A percentile compares a stretch with the other conserved stretches of the same genome.
Evolutionary conservation across 2,113 vertebrate species (phyloP).

Genomic region (Hippocampus mohnikei): DNA sequence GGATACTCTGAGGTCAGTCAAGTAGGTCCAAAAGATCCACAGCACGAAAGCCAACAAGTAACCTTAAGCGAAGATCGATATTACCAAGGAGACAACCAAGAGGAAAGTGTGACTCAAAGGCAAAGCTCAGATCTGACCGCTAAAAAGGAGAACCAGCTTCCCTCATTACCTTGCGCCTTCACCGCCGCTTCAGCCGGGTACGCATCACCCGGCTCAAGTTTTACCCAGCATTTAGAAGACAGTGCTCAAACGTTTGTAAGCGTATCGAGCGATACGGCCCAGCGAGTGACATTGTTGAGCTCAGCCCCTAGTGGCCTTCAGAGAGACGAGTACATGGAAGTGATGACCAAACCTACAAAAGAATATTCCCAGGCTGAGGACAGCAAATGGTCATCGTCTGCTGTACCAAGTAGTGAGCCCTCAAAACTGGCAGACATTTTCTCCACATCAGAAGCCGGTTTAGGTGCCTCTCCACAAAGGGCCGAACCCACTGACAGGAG

Average conservation of each 20-base stretch:
- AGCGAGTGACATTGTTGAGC: conserved; percentile 71
- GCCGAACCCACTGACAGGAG: conserved; percentile 59
- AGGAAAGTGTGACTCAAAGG: conserved; percentile 22
- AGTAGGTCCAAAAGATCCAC: conserved; percentile 30
- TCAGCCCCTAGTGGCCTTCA: conserved; percentile 65
- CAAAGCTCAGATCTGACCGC: conserved; percentile 29
- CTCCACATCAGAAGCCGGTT: conserved; percentile 52
- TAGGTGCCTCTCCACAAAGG: conserved; percentile 74
- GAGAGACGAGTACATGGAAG: conserved; percentile 87
- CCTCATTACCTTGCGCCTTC: conserved; percentile 55
- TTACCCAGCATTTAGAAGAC: conserved; percentile 51
- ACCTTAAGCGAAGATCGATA: conserved; percentile 42
- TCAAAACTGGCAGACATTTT: conserved; percentile 26
- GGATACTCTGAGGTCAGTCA: conserved; percentile 35
- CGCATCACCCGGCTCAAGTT: conserved; percentile 57
- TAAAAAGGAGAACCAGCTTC: conserved; percentile 63
- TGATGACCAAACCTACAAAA: conserved; percentile 75
- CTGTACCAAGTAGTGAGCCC: conserved; percentile 21
- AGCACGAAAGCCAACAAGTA: conserved; percentile 26
- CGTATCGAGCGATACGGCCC: conserved; percentile 51
- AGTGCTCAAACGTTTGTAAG: conserved; percentile 29
- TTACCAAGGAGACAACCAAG: conserved; percentile 38
- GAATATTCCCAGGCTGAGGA: conserved; percentile 70
- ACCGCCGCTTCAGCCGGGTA: conserved; percentile 48
- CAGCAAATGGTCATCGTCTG: conserved; percentile 47